Conservation (phyloP, 2,888 invertebrate genomes). For the Rhamnusium bicolor region DNA sequence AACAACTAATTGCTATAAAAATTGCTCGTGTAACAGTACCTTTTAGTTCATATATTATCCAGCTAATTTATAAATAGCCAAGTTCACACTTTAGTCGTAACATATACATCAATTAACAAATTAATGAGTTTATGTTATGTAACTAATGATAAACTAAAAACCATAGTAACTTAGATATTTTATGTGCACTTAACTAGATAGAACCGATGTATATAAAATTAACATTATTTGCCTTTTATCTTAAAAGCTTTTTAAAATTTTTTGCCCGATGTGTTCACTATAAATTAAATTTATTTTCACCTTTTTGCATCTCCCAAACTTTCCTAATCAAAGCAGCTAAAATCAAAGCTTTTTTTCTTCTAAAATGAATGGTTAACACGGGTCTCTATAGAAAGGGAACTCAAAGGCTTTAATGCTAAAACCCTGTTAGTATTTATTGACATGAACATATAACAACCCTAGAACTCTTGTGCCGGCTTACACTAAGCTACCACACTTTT, state of each 20-base stretch:
- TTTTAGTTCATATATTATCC: too few relatives aligned
- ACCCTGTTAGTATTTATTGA: neutral
- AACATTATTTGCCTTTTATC: neutral
- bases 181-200: neutral
- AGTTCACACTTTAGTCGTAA: too few relatives aligned
- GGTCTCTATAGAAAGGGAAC: neutral
- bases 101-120: too few relatives aligned
- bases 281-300: neutral
- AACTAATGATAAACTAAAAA: too few relatives aligned
- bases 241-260: neutral
- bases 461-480: neutral
- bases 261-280: neutral
- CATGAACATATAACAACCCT: neutral
- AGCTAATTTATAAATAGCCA: too few relatives aligned
- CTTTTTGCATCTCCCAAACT: neutral
- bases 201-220: neutral
- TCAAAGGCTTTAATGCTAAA: neutral
- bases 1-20: too few relatives aligned
- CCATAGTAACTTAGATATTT: too few relatives aligned
- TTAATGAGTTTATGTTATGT: too few relatives aligned
- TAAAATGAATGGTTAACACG: neutral
- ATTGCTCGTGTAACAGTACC: too few relatives aligned
- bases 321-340: neutral
- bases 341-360: neutral
- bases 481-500: neutral